Evolutionary conservation across 2,797 vertebrate species (phyloP), one percentile per base, ranked within the genome.

Genomic region (Poecile montanus): DNA sequence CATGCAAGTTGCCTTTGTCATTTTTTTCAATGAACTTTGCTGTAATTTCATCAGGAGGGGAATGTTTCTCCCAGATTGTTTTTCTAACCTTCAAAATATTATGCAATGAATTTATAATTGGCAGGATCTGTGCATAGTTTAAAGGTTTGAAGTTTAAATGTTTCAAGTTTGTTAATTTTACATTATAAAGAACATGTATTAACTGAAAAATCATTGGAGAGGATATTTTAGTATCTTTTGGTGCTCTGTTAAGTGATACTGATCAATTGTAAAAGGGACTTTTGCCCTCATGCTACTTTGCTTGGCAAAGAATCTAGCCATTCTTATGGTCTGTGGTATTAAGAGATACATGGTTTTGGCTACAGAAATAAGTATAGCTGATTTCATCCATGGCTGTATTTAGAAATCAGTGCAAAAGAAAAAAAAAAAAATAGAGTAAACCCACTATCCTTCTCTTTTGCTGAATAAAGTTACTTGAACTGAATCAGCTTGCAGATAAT

Each of bases 21-120:
- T 44, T 86, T 45, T 93, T 91, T 88, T 91, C 56, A 65, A 70
- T 70, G 45, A 77, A 88, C 68, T 88, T 75, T 57, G 32, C 60
- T 90, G 42, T 78, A 48, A 44, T 91, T 89, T 93, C 25, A 42
- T 91, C 8, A 7, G 38, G 45, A 79, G 27, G 30, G 32, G 30
- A 90, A 76, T 63, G 34, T 40, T 92, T 90, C 85, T 81, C 45
- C 30, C 48, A 71, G 50, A 79, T 76, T 89, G 67, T 94, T 95
- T 93, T 86, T 90, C 45, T 95, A 77, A 81, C 80, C 53, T 85
- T 94, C 45, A 67, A 83, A 94, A 79, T 80, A 88, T 91, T 91
- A 94, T 94, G 83, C 32, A 85, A 62, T 94, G 13, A 71, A 79
- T 94, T 94, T 88, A 10, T 89, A 89, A 90, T 67, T 95, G 95